Evolutionary conservation across 35 echinoderm and acorn worm genomes (phyloP).

Genomic region (Lytechinus variegatus): DNA sequence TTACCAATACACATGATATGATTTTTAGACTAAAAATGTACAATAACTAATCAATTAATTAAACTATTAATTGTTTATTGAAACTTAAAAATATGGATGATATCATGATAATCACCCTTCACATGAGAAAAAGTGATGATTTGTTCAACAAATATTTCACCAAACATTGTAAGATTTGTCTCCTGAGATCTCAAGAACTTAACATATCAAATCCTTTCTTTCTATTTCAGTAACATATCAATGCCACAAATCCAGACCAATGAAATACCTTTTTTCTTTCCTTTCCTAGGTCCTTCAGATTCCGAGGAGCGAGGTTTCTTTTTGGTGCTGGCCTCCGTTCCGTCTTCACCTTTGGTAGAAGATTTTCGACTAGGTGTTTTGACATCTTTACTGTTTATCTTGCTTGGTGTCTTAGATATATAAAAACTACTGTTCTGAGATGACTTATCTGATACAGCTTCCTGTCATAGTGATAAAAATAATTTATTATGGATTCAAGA

Average conservation of each 20-base stretch:
- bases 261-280: conserved; percentile 43
- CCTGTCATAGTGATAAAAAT: background rate
- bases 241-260: background rate
- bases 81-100: no score
- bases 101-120: no score
- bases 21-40: no score
- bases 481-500: no score
- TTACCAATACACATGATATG: no score
- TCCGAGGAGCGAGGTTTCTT: conserved; percentile 24
- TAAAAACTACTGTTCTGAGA: background rate
- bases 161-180: background rate
- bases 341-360: background rate
- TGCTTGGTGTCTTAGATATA: background rate
- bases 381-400: background rate
- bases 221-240: no score
- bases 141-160: background rate
- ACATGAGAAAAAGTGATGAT: background rate
- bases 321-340: background rate
- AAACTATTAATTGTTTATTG: no score
- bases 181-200: no score
- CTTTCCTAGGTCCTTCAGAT: conserved; percentile 9
- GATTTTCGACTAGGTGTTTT: background rate
- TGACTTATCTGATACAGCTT: background rate
- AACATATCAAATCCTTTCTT: no score
- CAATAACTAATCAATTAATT: no score